Evolutionary conservation across 1,140 invertebrate species (phyloP), one percentile per base, ranked within the genome.

Genomic region (Oryctes rhinoceros): DNA sequence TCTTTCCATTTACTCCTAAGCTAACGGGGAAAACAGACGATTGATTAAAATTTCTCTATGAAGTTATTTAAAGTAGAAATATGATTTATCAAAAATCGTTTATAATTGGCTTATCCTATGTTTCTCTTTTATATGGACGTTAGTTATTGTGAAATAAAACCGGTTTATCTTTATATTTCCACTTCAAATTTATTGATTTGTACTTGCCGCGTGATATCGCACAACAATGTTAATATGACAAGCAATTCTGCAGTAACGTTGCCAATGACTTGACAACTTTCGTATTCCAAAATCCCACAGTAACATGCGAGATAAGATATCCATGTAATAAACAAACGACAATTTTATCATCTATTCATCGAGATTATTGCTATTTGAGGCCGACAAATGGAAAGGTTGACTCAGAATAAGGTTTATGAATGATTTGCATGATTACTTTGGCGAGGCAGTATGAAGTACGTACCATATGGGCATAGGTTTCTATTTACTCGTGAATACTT

Each of bases 321-420:
- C 87, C 4, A 89, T 88, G 9, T 89, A 87, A 6, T 88, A 87
- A 85, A 88, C 85, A 10, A 89, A 81, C 88, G 89, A 81, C 81
- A 88, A 20, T 78, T 88, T 0, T 89, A 87, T 85, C 80, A 44
- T 11, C 35, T 77, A 65, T 37, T 75, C 30, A 3, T n/a, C 10
- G 24, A 7, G n/a, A 20, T 65, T 20, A 44, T 44, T 44, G 39
- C 39, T 44, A 44, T 59, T 59, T 7, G 53, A 59, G 53, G 18
- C 15, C 5, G 5, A n/a, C 13, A 59, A 59, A 11, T 37, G 30
- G 30, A 74, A 15, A 13, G 15, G 53, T 6, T 59, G 53, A 59
- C 15, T 59, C 53, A 59, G 18, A 18, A 10, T 10, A 44, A 3
- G 24, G 15, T 59, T 59, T 18, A 59, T 59, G 53, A n/a, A 59